Conservation (phyloP, 2,113 vertebrate genomes). For the Gasterosteus nipponicus region DNA sequence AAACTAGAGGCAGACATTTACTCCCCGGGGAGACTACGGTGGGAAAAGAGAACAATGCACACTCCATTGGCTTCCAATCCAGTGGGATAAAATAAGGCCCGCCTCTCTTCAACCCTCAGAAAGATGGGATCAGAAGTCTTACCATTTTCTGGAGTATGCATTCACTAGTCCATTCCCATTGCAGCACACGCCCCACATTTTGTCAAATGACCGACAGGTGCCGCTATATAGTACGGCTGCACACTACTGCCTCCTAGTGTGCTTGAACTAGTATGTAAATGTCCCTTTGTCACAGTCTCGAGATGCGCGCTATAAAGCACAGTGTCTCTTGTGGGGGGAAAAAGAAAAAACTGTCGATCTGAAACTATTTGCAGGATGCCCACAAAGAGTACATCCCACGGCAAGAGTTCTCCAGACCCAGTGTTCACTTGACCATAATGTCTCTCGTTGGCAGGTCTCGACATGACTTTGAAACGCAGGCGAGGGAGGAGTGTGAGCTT, state of each 20-base stretch:
- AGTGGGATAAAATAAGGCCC: constrained; percentile 30
- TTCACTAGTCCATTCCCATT: constrained; percentile 90
- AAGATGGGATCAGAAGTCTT: constrained; percentile 78
- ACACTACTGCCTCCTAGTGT: constrained; percentile 89
- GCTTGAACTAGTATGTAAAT: constrained; percentile 85
- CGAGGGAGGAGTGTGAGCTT: constrained; percentile 94
- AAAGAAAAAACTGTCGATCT: constrained; percentile 83
- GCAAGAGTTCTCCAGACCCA: constrained; percentile 94
- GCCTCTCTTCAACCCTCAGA: constrained; percentile 56
- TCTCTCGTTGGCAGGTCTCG: constrained; percentile 99
- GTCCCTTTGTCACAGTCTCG: constrained; percentile 84
- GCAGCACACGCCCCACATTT: constrained; percentile 87
- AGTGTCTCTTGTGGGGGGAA: constrained; percentile 85
- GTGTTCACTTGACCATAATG: constrained; percentile 94
- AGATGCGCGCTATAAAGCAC: constrained; percentile 85
- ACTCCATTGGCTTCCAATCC: constrained; percentile 78
- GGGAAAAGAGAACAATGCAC: constrained; percentile 84
- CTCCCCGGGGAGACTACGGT: constrained; percentile 84
- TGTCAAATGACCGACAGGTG: constrained; percentile 91
- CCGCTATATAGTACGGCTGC: constrained; percentile 88
- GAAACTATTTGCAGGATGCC: constrained; percentile 75
- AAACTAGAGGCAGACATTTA: constrained; percentile 3
- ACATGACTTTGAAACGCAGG: constrained; percentile 99
- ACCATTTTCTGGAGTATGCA: constrained; percentile 86
- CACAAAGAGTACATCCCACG: constrained; percentile 79